Base-by-base conservation (phyloP, 2,888 invertebrate genomes). In the Drosophila siamana region DNA sequence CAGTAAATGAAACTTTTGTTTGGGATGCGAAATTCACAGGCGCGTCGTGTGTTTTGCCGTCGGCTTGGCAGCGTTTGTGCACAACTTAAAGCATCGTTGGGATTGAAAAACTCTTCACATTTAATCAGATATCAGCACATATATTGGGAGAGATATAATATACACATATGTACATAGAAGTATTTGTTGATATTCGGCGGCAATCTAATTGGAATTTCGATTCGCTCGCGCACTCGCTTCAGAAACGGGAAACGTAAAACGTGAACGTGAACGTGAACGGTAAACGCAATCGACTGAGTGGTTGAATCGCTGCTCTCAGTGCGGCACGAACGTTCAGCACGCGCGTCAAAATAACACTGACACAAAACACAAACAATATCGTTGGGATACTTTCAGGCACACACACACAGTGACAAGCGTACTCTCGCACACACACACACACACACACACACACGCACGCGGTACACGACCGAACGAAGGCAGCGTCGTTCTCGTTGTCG, bases 271-370 rank as follows among this genome's bases (percentile, higher is more conserved):
- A 36, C 54, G 62, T 38, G 44, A 22, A 26, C 52, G 54, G 56
- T 46, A 65, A 11, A 50, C 55, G 55, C 38, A 40, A 26, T 60
- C 60, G 36, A 70, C 56, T 55, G 36, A 57, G 66, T 62, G 40
- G 57, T 75, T 47, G 74, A 69, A 63, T 60, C 62, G 74, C 63
- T 80, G 67, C 71, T 74, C 68, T 80, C 71, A 69, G 61, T 80
- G 74, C 67, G 69, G 63, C 78, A 73, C 89, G 90, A 91, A 91
- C 92, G 91, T 91, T 91, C 91, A 88, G 86, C 90, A 90, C 92
- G 92, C 92, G 91, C 92, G 92, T 92, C 92, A 91, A 92, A 92
- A 91, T 90, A 90, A 87, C 90, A 92, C 91, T 92, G 92, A 91
- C 91, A 91, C 92, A 89, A 90, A 90, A 91, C 91, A 91, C 92